Conservation (phyloP, 2,888 invertebrate species). For the Eristalis tenax region DNA sequence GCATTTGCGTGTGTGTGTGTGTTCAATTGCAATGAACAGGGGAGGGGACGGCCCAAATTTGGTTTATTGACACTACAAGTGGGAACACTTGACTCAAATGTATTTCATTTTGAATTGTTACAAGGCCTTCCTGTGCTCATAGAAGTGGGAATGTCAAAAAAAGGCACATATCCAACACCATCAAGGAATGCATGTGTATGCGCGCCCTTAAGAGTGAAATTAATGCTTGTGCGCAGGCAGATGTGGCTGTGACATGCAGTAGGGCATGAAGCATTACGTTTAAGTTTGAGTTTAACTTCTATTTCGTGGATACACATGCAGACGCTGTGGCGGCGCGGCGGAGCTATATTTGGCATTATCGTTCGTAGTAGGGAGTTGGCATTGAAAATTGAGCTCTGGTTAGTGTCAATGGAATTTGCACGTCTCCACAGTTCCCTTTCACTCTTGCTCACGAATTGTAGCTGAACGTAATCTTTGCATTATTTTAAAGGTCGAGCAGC, state of each 20-base stretch:
- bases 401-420: no score
- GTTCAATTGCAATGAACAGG: conserved; percentile 23
- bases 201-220: conserved; percentile 4
- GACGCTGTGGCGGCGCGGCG: conserved; percentile 30
- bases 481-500: no score
- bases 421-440: no score
- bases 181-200: not conserved
- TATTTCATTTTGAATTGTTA: conserved; percentile 62
- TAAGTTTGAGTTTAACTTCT: not conserved
- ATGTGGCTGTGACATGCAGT: not conserved
- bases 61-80: conserved; percentile 60
- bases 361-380: no score
- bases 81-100: conserved; percentile 47
- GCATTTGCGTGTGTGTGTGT: not conserved
- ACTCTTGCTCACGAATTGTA: no score
- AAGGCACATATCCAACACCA: not conserved
- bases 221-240: not conserved
- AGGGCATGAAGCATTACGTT: not conserved
- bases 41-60: conserved; percentile 53
- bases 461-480: no score
- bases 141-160: conserved; percentile 48
- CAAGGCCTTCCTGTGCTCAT: conserved; percentile 58
- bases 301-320: conserved; percentile 16
- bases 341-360: not conserved
- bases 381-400: no score